A percentile compares a stretch with the other conserved stretches of the same genome.
These are phyloP conservation scores for Halcyon chelicuti DNA, from an alignment of 2,797 vertebrate genomes.

Conservation along the genomic window DNA sequence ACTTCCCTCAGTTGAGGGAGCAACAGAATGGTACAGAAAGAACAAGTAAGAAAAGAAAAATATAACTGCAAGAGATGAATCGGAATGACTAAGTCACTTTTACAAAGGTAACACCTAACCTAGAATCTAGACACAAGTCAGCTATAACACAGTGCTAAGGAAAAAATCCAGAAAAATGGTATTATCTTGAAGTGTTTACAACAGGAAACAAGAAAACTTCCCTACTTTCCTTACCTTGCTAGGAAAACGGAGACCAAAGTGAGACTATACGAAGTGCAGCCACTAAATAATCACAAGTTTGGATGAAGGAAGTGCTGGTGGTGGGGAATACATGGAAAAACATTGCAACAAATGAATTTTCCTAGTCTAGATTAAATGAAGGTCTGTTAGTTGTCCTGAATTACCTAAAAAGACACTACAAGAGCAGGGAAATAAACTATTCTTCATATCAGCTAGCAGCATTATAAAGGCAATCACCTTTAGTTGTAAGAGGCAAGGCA, in stretches of 20 bases:
- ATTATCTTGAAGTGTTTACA: neutral
- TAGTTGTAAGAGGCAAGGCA: neutral
- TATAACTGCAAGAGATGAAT: neutral
- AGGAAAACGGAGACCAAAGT: neutral
- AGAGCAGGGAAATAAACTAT: neutral
- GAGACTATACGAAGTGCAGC: accelerated
- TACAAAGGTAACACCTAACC: neutral
- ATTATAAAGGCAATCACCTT: neutral
- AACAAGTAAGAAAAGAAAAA: neutral
- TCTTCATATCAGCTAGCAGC: neutral
- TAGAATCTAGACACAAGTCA: neutral
- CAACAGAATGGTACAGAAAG: neutral
- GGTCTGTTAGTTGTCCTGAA: neutral
- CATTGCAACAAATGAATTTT: neutral
- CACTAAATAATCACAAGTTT: neutral
- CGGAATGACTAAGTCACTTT: neutral
- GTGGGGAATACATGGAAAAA: neutral
- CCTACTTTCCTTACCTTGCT: neutral
- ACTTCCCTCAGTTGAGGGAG: neutral
- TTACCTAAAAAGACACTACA: neutral
- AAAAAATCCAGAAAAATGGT: neutral
- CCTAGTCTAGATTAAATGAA: neutral
- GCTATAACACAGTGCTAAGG: neutral
- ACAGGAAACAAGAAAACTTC: neutral
- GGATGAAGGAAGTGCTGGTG: neutral